These are phyloP conservation scores for Laticauda laticaudata DNA, from an alignment of 2,113 vertebrate species.

Conservation along the genomic window DNA sequence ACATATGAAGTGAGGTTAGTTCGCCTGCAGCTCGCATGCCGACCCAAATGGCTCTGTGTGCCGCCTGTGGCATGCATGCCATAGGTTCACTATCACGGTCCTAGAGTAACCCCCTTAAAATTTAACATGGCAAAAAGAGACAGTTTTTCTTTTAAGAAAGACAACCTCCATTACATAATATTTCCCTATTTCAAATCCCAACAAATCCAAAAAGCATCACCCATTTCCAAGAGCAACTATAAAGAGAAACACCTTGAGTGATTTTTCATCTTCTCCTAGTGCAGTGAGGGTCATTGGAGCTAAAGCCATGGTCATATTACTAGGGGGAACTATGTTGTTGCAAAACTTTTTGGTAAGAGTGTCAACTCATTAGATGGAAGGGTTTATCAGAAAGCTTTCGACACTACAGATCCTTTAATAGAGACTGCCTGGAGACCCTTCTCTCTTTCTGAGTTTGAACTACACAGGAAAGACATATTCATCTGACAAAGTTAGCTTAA, in stretches of 20 bases:
- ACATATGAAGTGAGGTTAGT: too few relatives aligned
- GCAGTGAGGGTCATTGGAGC: too few relatives aligned
- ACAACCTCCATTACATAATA: neutral
- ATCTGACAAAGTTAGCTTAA: neutral
- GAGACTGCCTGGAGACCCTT: neutral
- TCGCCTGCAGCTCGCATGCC: too few relatives aligned
- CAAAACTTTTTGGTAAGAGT: too few relatives aligned
- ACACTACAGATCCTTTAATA: neutral
- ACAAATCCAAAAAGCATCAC: neutral
- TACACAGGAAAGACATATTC: neutral
- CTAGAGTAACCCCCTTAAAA: neutral
- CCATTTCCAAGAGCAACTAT: neutral
- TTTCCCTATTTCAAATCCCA: neutral
- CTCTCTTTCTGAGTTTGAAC: neutral
- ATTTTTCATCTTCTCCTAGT: too few relatives aligned
- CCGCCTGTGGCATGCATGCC: too few relatives aligned
- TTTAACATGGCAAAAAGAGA: neutral
- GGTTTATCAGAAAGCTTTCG: too few relatives aligned
- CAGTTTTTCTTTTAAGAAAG: neutral
- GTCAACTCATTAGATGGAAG: too few relatives aligned
- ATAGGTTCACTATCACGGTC: neutral
- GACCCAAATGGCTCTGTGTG: too few relatives aligned
- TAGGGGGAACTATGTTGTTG: too few relatives aligned
- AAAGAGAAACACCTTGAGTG: too few relatives aligned
- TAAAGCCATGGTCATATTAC: too few relatives aligned